Evolutionary conservation across 2,797 vertebrate genomes (phyloP).

Genomic region (Moxostoma hubbsi): DNA sequence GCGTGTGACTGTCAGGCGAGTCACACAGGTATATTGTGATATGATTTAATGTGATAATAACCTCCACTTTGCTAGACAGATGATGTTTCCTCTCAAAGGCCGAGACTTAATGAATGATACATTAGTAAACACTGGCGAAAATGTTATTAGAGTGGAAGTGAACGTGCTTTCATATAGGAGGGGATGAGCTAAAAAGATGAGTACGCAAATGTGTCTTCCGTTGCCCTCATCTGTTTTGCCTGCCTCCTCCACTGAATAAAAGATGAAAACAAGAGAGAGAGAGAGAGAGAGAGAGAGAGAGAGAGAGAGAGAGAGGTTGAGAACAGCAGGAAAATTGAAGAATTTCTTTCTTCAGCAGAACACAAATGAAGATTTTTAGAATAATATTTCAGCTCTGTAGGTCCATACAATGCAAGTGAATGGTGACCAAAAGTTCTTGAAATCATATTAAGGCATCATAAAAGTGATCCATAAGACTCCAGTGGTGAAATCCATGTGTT

Average conservation of each 20-base stretch:
- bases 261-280: slow-evolving; percentile 75
- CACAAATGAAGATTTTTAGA: no score
- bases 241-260: slow-evolving; percentile 70
- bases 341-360: no score
- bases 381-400: no score
- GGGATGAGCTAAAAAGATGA: slow-evolving; percentile 79
- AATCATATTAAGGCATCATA: no score
- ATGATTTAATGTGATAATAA: slow-evolving; percentile 99
- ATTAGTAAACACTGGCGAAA: slow-evolving; percentile 98
- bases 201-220: slow-evolving; percentile 73
- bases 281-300: slow-evolving; percentile 23
- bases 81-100: slow-evolving; percentile 87
- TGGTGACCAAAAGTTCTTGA: no score
- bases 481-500: no score
- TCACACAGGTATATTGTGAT: slow-evolving; percentile 93
- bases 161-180: slow-evolving; percentile 49
- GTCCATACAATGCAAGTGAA: no score
- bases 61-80: slow-evolving; percentile 94
- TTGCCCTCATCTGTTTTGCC: slow-evolving; percentile 49
- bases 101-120: slow-evolving; percentile 98
- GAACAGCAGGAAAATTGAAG: no score
- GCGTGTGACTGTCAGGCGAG: slow-evolving; percentile 84
- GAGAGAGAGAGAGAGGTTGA: no score
- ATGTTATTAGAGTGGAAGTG: slow-evolving; percentile 81
- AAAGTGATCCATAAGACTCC: no score